Conservation (phyloP, 2,113 vertebrate genomes). For the Ivindomyrus marchei region DNA sequence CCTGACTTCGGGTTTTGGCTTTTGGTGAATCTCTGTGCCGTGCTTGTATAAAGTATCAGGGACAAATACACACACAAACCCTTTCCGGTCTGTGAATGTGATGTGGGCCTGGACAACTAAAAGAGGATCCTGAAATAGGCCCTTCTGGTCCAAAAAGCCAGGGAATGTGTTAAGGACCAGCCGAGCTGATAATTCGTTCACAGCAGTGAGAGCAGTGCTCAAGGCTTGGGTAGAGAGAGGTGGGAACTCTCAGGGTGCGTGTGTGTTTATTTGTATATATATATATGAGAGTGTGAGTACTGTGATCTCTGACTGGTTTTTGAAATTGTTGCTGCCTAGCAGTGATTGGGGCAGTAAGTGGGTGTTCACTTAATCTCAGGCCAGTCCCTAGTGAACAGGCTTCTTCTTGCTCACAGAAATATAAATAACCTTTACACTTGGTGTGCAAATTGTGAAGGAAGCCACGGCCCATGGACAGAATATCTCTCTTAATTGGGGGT, state of each 20-base stretch:
- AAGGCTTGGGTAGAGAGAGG: not conserved
- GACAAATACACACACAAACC: too few species aligned
- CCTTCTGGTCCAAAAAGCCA: not conserved
- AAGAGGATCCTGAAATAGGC: not conserved
- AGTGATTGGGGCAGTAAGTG: not conserved
- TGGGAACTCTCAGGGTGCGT: not conserved
- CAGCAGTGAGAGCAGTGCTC: not conserved
- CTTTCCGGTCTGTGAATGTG: not conserved
- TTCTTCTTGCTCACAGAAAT: not conserved
- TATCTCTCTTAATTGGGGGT: not conserved
- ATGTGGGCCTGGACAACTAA: not conserved
- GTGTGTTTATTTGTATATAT: not conserved
- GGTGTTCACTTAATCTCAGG: not conserved
- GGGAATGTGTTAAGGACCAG: not conserved
- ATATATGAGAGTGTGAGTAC: not conserved
- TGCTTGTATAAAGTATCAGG: too few species aligned
- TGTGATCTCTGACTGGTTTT: not conserved
- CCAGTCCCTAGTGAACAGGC: not conserved
- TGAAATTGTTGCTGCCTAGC: not conserved
- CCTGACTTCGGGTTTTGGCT: not conserved
- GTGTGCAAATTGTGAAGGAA: not conserved
- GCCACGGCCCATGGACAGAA: not conserved
- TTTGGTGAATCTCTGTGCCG: not conserved
- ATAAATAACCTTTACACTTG: not conserved
- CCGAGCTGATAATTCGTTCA: not conserved